Base-by-base conservation (phyloP, 2,113 vertebrate species). In the Lipotes vexillifer region DNA sequence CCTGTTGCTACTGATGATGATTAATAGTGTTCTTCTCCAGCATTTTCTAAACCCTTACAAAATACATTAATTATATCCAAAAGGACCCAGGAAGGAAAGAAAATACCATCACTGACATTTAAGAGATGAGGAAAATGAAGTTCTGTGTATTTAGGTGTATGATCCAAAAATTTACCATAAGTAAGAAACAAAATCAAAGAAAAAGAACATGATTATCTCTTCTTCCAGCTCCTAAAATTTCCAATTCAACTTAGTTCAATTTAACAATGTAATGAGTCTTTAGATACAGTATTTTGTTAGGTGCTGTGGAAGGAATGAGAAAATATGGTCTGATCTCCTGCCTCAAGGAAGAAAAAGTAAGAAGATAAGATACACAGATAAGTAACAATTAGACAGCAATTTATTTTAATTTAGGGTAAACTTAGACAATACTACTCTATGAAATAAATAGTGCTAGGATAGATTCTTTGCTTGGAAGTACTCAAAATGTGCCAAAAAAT, bases 81-180 rank as follows among this genome's bases (percentile, higher is more conserved):
- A 71, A 92, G 36, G 14, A 80, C 17, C 10, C 6, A 75, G 8
- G 29, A 36, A 94, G 23, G 10, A 52, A 85, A 65, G n/a, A 33
- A 93, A 57, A 59, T 59, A 80, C 65, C 46, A 82, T 85, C 55
- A 85, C 29, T 95, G 44, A 95, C 38, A 85, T 71, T 77, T 96
- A 97, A 95, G 31, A 25, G 9, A 36, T 77, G 27, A 94, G 7
- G 8, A 65, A 97, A 97, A 95, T 69, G 14, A 96, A 91, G 11
- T 36, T 72, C 3, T 88, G 3, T 57, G 6, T 72, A 81, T 85
- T 96, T 96, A 82, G 44, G 15, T 77, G 83, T 88, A 38, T 49
- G 91, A 31, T 55, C 18, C 44, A 61, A 94, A 96, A 20, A 21
- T 81, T 81, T 83, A 25, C 10, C 85, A 46, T 77, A 88, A 75